These are phyloP conservation scores for Capitulum mitella DNA, from an alignment of 2,888 invertebrate genomes.

Conservation along the genomic window DNA sequence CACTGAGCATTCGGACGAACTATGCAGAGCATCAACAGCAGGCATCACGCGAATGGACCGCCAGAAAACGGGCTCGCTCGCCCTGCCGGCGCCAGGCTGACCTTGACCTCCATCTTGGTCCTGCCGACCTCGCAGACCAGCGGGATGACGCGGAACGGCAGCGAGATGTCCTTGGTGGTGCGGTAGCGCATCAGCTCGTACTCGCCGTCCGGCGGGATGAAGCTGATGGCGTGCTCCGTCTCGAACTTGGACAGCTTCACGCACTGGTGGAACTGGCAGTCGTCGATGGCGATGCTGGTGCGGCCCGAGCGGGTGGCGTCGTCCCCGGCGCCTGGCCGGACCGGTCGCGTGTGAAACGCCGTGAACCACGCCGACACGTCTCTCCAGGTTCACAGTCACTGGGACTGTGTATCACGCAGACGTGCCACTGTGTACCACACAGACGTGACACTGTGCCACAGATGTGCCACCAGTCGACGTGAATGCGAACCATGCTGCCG, in stretches of 20 bases:
- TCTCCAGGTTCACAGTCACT: too few relatives aligned
- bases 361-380: too few relatives aligned
- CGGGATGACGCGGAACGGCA: conserved; percentile 98
- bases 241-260: conserved; percentile 99
- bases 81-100: neutral
- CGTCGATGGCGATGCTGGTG: conserved; percentile 98
- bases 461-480: too few relatives aligned
- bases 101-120: conserved; percentile 99
- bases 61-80: too few relatives aligned
- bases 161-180: conserved; percentile 97
- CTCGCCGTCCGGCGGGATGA: conserved; percentile 99
- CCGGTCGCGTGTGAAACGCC: too few relatives aligned
- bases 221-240: conserved; percentile 99
- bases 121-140: conserved; percentile 95
- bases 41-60: too few relatives aligned
- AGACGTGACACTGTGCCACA: too few relatives aligned
- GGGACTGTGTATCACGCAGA: too few relatives aligned
- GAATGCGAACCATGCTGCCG: too few relatives aligned
- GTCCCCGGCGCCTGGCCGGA: conserved; percentile 51
- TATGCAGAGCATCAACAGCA: too few relatives aligned
- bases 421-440: too few relatives aligned
- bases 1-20: too few relatives aligned
- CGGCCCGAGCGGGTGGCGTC: conserved; percentile 86
- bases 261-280: conserved; percentile 99
- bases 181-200: conserved; percentile 99